These are phyloP conservation scores for Brachycybe producta DNA, from an alignment of 2,888 invertebrate species.

Conservation along the genomic window DNA sequence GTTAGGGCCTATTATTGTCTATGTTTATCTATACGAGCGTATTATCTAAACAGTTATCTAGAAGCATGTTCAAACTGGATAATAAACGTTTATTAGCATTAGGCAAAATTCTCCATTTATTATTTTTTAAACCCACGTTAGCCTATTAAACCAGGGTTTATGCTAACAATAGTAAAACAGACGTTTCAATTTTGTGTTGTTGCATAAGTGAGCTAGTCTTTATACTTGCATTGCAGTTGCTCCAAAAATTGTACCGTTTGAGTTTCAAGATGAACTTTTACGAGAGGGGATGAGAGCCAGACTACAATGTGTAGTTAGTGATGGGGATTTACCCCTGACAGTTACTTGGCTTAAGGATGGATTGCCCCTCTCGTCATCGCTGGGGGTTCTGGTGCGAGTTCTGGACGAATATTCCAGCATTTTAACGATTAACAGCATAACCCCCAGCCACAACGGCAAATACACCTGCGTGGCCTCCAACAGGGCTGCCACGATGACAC, in stretches of 20 bases:
- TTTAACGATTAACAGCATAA: constrained; percentile 15
- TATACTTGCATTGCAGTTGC: constrained; percentile 15
- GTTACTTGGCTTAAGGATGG: constrained; percentile 56
- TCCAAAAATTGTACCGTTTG: constrained; percentile 16
- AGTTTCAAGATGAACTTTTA: constrained; percentile 17
- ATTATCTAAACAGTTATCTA: too few relatives aligned
- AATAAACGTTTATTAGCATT: too few relatives aligned
- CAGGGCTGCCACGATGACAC: constrained; percentile 11
- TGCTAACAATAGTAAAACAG: too few relatives aligned
- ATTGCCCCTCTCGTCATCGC: constrained; percentile 1
- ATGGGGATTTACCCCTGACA: constrained; percentile 36
- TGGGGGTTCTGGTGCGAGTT: background rate
- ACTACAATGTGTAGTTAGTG: constrained; percentile 21
- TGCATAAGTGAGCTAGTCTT: too few relatives aligned
- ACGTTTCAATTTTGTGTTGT: background rate
- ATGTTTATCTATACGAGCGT: too few relatives aligned
- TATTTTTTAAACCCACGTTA: too few relatives aligned
- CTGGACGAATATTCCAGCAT: constrained; percentile 16
- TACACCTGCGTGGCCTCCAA: constrained; percentile 16
- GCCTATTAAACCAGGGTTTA: too few relatives aligned
- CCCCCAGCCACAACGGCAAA: constrained; percentile 6
- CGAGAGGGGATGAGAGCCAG: constrained; percentile 16
- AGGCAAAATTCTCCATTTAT: too few relatives aligned
- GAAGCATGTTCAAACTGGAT: too few relatives aligned
- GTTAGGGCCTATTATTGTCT: too few relatives aligned